phyloP scores from a whole-genome alignment of 2,113 vertebrate species.

The Rhinoptilus africanus region DNA sequence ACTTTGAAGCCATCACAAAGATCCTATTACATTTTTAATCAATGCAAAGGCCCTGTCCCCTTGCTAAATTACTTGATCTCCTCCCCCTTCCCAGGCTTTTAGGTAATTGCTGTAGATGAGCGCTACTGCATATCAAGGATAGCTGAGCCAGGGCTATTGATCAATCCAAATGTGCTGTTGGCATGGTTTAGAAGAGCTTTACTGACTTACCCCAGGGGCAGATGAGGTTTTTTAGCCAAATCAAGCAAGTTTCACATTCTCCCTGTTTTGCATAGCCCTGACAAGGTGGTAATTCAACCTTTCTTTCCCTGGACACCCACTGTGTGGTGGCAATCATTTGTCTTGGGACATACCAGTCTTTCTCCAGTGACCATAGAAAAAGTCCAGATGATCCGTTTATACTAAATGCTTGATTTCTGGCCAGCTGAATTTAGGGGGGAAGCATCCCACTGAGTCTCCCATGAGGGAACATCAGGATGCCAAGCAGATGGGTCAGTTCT shows the following conservation, averaged over 20 bases:
- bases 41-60: slow-evolving; percentile 32
- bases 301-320: not conserved
- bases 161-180: slow-evolving; percentile 38
- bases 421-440: not conserved
- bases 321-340: not conserved
- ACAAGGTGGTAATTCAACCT: not conserved
- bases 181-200: slow-evolving; percentile 41
- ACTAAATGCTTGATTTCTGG: not conserved
- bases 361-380: not conserved
- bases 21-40: slow-evolving; percentile 33
- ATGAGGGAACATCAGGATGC: not conserved
- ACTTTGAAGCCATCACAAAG: not conserved
- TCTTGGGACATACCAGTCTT: not conserved
- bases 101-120: slow-evolving; percentile 51
- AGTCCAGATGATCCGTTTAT: not conserved
- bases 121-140: not conserved
- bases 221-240: not conserved
- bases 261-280: not conserved
- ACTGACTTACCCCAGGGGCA: slow-evolving; percentile 8
- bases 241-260: not conserved
- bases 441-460: not conserved
- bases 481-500: not conserved
- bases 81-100: slow-evolving; percentile 53
- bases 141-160: slow-evolving; percentile 55
- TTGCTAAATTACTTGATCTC: slow-evolving; percentile 38